phyloP scores from a whole-genome alignment of 1,140 invertebrate species.

The Brachionus asplanchnoidis region DNA sequence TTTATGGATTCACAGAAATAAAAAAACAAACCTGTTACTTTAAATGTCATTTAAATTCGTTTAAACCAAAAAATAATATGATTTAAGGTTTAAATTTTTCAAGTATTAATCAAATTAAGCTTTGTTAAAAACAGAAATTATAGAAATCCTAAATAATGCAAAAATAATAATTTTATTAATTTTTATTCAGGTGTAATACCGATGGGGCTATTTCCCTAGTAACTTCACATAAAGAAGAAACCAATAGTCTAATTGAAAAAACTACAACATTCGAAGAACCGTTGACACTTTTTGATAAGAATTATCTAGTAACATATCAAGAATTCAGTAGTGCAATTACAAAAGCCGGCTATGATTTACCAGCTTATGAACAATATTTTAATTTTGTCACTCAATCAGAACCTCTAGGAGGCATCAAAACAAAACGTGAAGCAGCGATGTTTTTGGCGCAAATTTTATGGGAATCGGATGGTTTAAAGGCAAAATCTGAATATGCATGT shows the following conservation, averaged over 20 bases:
- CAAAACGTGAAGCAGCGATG: conserved; percentile 40
- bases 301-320: not conserved
- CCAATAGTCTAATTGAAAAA: not conserved
- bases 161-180: too few species aligned
- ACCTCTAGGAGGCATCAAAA: conserved; percentile 11
- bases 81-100: too few species aligned
- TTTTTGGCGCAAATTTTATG: conserved; percentile 37
- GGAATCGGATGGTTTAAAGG: conserved; percentile 37
- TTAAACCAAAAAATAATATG: too few species aligned
- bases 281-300: not conserved
- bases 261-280: not conserved
- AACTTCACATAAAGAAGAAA: not conserved
- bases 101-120: too few species aligned
- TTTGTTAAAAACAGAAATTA: too few species aligned
- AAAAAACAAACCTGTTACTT: too few species aligned
- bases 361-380: not conserved
- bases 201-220: not conserved
- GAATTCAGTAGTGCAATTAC: not conserved
- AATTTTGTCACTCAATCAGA: conserved; percentile 39
- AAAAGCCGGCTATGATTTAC: not conserved
- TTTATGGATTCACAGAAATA: too few species aligned
- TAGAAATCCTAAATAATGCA: too few species aligned
- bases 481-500: conserved; percentile 26
- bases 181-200: not conserved
- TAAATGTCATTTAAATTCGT: too few species aligned